Conservation (phyloP, 2,888 invertebrate genomes). For the Caenorhabditis sinica region DNA sequence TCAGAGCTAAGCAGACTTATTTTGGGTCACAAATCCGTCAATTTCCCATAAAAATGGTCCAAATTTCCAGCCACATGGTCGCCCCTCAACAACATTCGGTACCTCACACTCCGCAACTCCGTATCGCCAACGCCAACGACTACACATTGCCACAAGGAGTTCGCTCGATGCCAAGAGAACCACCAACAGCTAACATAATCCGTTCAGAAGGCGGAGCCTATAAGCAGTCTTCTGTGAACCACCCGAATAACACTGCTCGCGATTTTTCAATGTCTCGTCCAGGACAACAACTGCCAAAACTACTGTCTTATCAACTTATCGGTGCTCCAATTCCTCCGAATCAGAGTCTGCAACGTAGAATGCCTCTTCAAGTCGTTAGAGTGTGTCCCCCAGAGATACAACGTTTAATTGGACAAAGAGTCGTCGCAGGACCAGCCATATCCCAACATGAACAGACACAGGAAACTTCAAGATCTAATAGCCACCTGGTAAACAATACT, state of each 20-base stretch:
- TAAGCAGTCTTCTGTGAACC: neutral
- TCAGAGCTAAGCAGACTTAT: no score
- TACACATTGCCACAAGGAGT: neutral
- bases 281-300: neutral
- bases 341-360: neutral
- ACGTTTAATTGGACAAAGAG: neutral
- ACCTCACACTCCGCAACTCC: neutral
- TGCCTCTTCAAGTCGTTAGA: neutral
- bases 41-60: neutral
- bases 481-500: conserved; percentile 9
- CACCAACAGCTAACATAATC: neutral
- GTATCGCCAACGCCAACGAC: conserved; percentile 13
- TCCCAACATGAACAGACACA: neutral
- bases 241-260: neutral
- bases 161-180: neutral
- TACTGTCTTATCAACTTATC: conserved; percentile 45
- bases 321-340: neutral
- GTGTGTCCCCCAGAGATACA: neutral
- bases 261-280: conserved; percentile 5
- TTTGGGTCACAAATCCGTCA: neutral
- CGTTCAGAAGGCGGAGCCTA: neutral
- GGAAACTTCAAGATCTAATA: no score
- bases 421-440: neutral
- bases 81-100: neutral
- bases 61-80: conserved; percentile 5